A percentile compares a stretch with the other conserved stretches of the same genome.
phyloP scores from a whole-genome alignment of 2,888 invertebrate species.

The Orthosia cruda region DNA sequence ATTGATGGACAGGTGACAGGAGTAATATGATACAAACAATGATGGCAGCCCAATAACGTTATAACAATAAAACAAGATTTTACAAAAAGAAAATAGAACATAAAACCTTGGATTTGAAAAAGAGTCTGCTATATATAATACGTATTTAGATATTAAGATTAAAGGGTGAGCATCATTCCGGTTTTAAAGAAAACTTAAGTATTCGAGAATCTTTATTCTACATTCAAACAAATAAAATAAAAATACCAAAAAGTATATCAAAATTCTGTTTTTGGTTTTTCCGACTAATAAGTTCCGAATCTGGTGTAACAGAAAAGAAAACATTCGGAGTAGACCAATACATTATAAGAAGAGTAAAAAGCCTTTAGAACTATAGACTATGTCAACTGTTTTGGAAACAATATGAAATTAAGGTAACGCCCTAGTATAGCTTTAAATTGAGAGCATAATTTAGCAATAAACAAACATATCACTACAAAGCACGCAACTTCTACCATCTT shows the following conservation, averaged over 20 bases:
- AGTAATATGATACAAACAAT: neutral
- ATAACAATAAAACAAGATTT: neutral
- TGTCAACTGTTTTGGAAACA: neutral
- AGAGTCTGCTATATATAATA: neutral
- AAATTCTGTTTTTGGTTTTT: neutral
- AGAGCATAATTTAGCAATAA: constrained; percentile 8
- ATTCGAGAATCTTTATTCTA: neutral
- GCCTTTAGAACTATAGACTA: neutral
- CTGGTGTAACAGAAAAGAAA: neutral
- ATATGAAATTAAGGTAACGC: neutral
- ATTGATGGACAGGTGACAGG: neutral
- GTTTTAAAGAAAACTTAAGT: neutral
- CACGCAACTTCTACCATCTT: neutral
- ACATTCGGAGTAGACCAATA: neutral
- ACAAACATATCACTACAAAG: neutral
- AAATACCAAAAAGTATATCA: too few species aligned
- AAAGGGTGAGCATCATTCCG: neutral
- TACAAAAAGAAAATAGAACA: neutral
- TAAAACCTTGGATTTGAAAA: neutral
- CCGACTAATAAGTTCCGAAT: too few species aligned
- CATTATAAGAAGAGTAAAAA: neutral
- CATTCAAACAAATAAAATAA: too few species aligned
- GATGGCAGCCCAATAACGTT: neutral
- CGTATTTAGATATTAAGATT: neutral
- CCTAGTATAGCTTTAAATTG: neutral